Conservation (phyloP, 2,888 invertebrate genomes). For the Erebia ligea region DNA sequence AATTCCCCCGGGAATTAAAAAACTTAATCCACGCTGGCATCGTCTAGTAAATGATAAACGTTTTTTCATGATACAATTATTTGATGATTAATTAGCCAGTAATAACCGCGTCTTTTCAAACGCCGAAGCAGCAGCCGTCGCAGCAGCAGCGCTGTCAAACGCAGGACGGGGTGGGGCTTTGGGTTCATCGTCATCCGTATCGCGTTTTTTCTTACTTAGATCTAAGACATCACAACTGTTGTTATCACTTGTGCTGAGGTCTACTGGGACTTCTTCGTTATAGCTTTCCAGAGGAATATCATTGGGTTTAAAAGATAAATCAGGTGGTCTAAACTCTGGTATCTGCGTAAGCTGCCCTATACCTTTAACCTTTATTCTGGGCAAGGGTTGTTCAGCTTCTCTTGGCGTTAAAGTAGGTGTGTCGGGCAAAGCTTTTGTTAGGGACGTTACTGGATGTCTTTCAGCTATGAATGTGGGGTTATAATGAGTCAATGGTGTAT, state of each 20-base stretch:
- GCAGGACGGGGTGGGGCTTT: conserved; percentile 72
- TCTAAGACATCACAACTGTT: conserved; percentile 88
- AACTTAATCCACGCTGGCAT: too few relatives aligned
- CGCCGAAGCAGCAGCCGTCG: conserved; percentile 69
- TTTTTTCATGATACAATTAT: too few relatives aligned
- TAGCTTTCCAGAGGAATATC: conserved; percentile 66
- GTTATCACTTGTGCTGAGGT: conserved; percentile 85
- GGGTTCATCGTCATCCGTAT: conserved; percentile 63
- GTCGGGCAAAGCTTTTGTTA: conserved; percentile 69
- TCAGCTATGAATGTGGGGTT: conserved; percentile 73
- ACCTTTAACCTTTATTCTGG: conserved; percentile 85
- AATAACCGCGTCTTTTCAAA: conserved; percentile 84
- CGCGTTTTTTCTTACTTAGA: conserved; percentile 89
- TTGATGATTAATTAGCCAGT: too few relatives aligned
- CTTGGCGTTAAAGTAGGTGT: conserved; percentile 60
- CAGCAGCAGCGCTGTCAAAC: conserved; percentile 70
- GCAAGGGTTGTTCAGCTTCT: conserved; percentile 67
- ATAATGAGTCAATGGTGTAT: conserved; percentile 74
- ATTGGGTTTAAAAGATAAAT: conserved; percentile 61
- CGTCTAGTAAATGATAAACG: too few relatives aligned
- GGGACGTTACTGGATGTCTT: conserved; percentile 71
- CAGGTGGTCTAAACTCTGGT: conserved; percentile 72
- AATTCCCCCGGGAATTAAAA: too few relatives aligned
- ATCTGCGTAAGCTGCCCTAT: conserved; percentile 85
- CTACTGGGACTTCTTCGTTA: conserved; percentile 85